These are phyloP conservation scores for Drosophila saltans DNA, from an alignment of 1,140 invertebrate species.

Conservation along the genomic window DNA sequence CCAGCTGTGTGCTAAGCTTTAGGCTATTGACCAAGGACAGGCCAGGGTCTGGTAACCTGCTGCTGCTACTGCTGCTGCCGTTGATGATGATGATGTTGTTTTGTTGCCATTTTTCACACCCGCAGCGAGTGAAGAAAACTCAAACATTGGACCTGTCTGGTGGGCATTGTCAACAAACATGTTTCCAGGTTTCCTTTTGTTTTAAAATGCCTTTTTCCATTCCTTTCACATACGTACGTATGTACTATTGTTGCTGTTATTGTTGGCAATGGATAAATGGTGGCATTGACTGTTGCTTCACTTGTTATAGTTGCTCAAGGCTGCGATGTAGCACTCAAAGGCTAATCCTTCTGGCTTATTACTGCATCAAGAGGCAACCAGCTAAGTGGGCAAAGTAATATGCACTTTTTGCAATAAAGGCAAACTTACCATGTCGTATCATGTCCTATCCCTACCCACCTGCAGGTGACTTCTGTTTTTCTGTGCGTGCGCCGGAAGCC, in stretches of 20 bases:
- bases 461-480: conserved; percentile 1
- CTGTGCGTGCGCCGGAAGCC: conserved; percentile 70
- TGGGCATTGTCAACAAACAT: conserved; percentile 6
- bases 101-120: conserved; percentile 40
- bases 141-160: neutral
- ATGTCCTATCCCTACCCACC: neutral
- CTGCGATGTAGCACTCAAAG: conserved; percentile 37
- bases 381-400: conserved; percentile 59
- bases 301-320: conserved; percentile 25
- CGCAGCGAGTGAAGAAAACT: conserved; percentile 22
- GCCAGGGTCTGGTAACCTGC: conserved; percentile 36
- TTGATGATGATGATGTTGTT: neutral
- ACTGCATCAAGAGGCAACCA: conserved; percentile 42
- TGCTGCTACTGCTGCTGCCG: neutral
- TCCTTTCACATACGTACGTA: neutral
- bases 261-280: neutral
- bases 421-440: conserved; percentile 43
- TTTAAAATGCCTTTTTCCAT: neutral
- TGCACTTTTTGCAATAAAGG: conserved; percentile 52
- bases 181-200: conserved; percentile 12
- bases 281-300: conserved; percentile 43
- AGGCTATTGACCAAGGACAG: conserved; percentile 16
- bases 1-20: conserved; percentile 7
- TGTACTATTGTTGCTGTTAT: neutral
- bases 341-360: conserved; percentile 64